Base-by-base conservation (phyloP, 1,140 invertebrate genomes). In the Holcopasites calliopsidis region DNA sequence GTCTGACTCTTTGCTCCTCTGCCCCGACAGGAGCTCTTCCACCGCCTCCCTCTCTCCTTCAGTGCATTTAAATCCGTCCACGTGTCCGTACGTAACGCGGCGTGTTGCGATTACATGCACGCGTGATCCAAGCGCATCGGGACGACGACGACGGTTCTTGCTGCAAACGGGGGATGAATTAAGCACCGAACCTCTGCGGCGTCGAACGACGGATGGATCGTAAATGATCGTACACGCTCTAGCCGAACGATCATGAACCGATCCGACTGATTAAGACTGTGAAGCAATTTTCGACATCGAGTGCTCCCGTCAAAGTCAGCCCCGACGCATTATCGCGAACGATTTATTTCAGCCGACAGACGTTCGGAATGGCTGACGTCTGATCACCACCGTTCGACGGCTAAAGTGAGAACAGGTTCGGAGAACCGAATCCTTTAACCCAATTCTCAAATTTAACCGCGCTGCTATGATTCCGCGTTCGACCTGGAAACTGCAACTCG, bases 21-120 rank as follows among this genome's bases (percentile, higher is more conserved):
- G 49, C 62, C n/a, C 73, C 21, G 21, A 16, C 18, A n/a, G n/a
- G n/a, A n/a, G n/a, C n/a, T n/a, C n/a, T n/a, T n/a, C n/a, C n/a
- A n/a, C n/a, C n/a, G n/a, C n/a, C n/a, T n/a, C n/a, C 35, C 49
- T 35, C 47, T 38, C 40, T 33, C 66, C 58, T 44, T 71, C 35
- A 50, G 26, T 65, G 47, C 65, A 81, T 79, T 81, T 81, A 82
- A 72, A 76, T 44, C 60, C 71, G 28, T 66, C 28, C 73, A 80
- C 80, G 80, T 70, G 79, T 75, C 79, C 69, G 55, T 60, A 57
- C 55, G 55, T 8, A 50, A 55, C 70, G 70, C 68, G 77, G n/a
- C 28, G 31, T 31, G 11, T 18, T 38, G 55, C 38, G 58, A 49
- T 64, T 16, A 38, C 18, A 52, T 40, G 64, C 75, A 69, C 69